These are phyloP conservation scores for Squalus acanthias DNA, from an alignment of 2,797 vertebrate species.

Conservation along the genomic window DNA sequence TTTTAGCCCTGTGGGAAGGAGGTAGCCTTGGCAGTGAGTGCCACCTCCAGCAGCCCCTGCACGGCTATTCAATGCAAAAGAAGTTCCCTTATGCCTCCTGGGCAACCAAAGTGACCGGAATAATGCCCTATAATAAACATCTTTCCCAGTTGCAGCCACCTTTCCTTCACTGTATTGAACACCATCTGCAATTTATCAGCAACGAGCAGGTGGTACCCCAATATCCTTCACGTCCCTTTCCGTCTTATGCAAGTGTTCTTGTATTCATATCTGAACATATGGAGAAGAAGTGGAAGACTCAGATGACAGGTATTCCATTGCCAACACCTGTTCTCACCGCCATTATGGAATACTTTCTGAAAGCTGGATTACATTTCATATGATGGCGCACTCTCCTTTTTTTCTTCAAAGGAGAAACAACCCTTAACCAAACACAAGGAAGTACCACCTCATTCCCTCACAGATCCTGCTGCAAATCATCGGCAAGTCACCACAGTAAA, in stretches of 20 bases:
- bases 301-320: neutral
- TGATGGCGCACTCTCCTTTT: neutral
- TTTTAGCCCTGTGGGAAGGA: neutral
- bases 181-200: conserved; percentile 3
- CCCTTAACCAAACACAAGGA: neutral
- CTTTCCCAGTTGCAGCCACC: neutral
- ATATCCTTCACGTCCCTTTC: neutral
- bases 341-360: neutral
- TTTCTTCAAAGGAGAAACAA: neutral
- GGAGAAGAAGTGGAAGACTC: neutral
- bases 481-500: neutral
- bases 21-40: neutral
- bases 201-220: neutral
- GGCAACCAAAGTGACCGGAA: too few species aligned
- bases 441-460: neutral
- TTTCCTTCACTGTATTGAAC: neutral
- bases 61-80: neutral
- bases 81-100: neutral
- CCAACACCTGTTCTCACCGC: neutral
- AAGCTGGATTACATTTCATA: neutral
- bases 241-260: neutral
- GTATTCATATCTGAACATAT: neutral
- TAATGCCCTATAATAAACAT: neutral
- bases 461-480: neutral
- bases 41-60: neutral